Base-by-base conservation (phyloP, 2,113 vertebrate genomes). In the Sphyrna mokarran region DNA sequence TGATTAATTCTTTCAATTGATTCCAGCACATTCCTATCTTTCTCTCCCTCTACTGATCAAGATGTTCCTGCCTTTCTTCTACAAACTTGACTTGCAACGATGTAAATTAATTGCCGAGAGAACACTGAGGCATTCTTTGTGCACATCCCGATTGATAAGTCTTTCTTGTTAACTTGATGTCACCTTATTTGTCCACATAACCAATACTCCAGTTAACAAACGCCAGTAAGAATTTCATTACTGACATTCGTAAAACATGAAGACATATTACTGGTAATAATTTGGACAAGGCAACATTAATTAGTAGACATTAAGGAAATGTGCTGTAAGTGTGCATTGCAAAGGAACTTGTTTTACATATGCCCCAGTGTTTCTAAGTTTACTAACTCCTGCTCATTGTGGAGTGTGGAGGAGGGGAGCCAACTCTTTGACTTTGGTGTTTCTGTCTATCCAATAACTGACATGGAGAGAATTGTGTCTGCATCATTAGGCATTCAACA, bases 251-350 rank as follows among this genome's bases (percentile, higher is more conserved):
- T 22, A 94, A 94, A 94, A 94, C 37, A 94, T 48, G 37, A 70
- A 70, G 68, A 70, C 37, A 0, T 48, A 26, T 40, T 48, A 22
- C 66, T 23, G 93, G 68, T 48, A 94, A 96, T 95, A 97, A 97
- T 97, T 95, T 97, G 96, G 87, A 96, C 96, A 97, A 97, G 94
- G 95, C 37, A 96, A 96, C 80, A 96, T 96, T 97, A 97, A 98
- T 97, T 97, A 97, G 96, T 95, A 96, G 95, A 96, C 96, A 97
- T 97, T 96, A 96, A 97, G 95, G 96, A 26, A 89, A 61, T 96
- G 96, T 96, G 95, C 96, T 95, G 96, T 96, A 96, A 95, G 96
- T 95, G 93, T 95, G 89, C 96, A 96, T 61, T 3, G 63, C 48
- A 54, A 96, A 96, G 96, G 96, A 96, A 95, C 95, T 72, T 96